A percentile compares a stretch with the other conserved stretches of the same genome.
These are phyloP conservation scores for Aporophyla lueneburgensis DNA, from an alignment of 2,888 invertebrate genomes.

Conservation along the genomic window DNA sequence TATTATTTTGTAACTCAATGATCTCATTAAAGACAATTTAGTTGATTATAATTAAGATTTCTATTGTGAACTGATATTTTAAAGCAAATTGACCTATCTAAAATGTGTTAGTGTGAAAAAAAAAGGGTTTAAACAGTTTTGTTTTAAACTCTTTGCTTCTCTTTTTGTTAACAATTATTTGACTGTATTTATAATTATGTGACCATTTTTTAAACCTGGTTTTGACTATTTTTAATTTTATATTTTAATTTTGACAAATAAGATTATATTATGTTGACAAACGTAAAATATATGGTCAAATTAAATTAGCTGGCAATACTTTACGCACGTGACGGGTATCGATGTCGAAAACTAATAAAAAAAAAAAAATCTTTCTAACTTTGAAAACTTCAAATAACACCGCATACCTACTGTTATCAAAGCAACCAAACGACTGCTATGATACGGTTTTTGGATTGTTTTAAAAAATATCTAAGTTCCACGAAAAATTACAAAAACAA, in stretches of 20 bases:
- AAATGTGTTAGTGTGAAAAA: not conserved
- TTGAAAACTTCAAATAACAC: no score
- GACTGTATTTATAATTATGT: not conserved
- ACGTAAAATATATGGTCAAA: not conserved
- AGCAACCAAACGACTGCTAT: no score
- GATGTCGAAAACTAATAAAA: no score
- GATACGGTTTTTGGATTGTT: no score
- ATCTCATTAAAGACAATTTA: slow-evolving; percentile 24
- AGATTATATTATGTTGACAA: slow-evolving; percentile 16
- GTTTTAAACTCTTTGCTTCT: not conserved
- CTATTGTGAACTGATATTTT: not conserved
- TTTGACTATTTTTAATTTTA: slow-evolving; percentile 9
- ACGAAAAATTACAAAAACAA: no score
- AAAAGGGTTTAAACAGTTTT: not conserved
- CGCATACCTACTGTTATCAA: no score
- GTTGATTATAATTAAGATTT: slow-evolving; percentile 8
- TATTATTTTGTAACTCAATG: not conserved
- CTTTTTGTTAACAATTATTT: not conserved
- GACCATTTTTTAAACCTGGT: not conserved
- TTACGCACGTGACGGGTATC: no score
- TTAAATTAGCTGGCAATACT: no score
- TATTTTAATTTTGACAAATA: slow-evolving; percentile 12
- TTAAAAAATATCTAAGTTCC: no score
- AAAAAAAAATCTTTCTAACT: no score
- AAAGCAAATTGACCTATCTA: not conserved